A percentile compares a stretch with the other conserved stretches of the same genome.
Conservation (phyloP, 92 coral and sea anemone genomes). For the Porites rus region DNA sequence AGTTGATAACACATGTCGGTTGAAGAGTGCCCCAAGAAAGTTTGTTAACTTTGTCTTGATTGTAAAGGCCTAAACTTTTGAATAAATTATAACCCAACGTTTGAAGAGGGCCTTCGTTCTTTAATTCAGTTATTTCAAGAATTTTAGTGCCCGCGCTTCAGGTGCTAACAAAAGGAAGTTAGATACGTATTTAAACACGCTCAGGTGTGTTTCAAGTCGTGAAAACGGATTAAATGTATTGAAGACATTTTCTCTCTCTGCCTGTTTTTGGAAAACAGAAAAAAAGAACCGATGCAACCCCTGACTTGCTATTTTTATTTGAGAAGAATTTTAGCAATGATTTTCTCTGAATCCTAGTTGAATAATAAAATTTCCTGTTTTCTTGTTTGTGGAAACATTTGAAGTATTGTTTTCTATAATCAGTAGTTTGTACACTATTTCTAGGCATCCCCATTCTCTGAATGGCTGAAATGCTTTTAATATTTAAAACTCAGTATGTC, state of each 20-base stretch:
- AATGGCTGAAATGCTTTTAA: constrained; percentile 17
- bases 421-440: constrained; percentile 1
- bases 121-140: not conserved
- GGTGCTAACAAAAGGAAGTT: not conserved
- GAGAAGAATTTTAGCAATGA: not conserved
- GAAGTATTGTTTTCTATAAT: constrained; percentile 1
- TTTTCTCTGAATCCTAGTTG: constrained; percentile 1
- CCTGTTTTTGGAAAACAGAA: not conserved
- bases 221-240: not conserved
- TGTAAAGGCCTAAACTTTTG: not conserved
- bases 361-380: constrained; percentile 24
- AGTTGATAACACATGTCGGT: not conserved
- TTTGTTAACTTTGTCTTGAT: not conserved
- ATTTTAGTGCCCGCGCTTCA: not conserved
- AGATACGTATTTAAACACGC: not conserved
- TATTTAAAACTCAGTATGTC: not conserved
- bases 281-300: not conserved
- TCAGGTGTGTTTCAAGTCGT: constrained; percentile 16
- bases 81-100: not conserved
- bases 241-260: not conserved
- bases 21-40: not conserved
- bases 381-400: not conserved
- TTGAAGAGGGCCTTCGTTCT: not conserved
- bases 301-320: not conserved
- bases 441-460: not conserved